Conservation (phyloP, 2,113 vertebrate genomes). For the Ptychochromis oligacanthus region DNA sequence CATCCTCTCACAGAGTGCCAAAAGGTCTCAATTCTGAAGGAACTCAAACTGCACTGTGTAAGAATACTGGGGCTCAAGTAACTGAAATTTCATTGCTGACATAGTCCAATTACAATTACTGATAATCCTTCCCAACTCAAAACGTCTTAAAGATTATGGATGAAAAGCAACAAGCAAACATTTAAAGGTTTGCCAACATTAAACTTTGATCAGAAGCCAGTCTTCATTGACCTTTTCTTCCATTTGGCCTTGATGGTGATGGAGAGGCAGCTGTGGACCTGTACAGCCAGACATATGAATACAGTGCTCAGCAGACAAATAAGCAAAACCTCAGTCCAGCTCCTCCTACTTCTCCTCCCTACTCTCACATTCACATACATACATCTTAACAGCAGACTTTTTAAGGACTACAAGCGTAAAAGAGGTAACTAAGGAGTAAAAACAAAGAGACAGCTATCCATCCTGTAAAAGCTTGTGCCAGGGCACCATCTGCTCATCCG, state of each 20-base stretch:
- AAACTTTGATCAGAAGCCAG: slow-evolving; percentile 37
- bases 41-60: background rate
- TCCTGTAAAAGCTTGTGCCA: slow-evolving; percentile 53
- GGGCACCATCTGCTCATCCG: slow-evolving; percentile 75
- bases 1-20: background rate
- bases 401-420: slow-evolving; percentile 40
- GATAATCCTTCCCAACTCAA: background rate
- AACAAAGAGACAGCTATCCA: slow-evolving; percentile 59
- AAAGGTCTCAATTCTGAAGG: background rate
- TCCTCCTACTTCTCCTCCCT: slow-evolving; percentile 50
- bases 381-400: slow-evolving; percentile 43
- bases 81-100: background rate
- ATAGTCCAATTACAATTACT: background rate
- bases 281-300: slow-evolving; percentile 38
- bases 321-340: slow-evolving; percentile 27
- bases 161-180: background rate
- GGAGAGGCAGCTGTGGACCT: slow-evolving; percentile 39
- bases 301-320: slow-evolving; percentile 36
- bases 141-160: background rate
- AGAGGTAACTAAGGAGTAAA: slow-evolving; percentile 44
- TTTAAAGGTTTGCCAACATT: background rate
- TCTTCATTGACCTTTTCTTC: slow-evolving; percentile 12
- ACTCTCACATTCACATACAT: slow-evolving; percentile 50
- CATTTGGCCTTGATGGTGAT: slow-evolving; percentile 45
- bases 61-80: background rate